Evolutionary conservation across 2,888 invertebrate genomes (phyloP), one percentile per base, ranked within the genome.

Genomic region (Apamea monoglypha): DNA sequence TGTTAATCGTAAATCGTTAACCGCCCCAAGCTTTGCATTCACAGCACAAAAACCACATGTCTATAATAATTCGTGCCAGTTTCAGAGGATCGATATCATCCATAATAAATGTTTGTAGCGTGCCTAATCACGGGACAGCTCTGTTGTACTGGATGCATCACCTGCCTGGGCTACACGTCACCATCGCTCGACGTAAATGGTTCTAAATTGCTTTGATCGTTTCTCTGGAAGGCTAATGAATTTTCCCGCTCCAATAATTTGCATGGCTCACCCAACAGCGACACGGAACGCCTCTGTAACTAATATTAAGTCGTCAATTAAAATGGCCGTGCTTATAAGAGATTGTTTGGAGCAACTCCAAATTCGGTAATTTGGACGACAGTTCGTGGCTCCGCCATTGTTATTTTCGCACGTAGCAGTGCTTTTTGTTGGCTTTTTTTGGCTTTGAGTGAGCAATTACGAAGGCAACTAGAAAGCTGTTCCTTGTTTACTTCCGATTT

Each of bases 171-270:
- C 67, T 79, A 59, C 87, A 83, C 85, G 84, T 81, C 84, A 85
- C 74, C 85, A 82, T 84, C 89, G 88, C 90, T 93, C 93, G 89
- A 90, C 91, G 92, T 94, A 94, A 95, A 94, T 91, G 92, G 90
- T 91, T 94, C 94, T 94, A 94, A 95, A 95, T 96, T 94, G 94
- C 96, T 96, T 96, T 96, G 96, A 96, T 96, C 96, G 94, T 94
- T 95, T 94, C 95, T 95, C 96, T 95, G 96, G 96, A 95, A 93
- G 94, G 95, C 93, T 96, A 95, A 96, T 96, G 94, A 95, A 96
- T 95, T 95, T 92, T 95, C 93, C 90, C 96, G 95, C 95, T 93
- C 94, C 94, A 95, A 91, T 96, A 95, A 94, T 87, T 92, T 90
- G 90, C 91, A 91, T 92, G 91, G 93, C 89, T 93, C 92, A 91